These are phyloP conservation scores for Blennius ocellaris DNA, from an alignment of 2,113 vertebrate species.

Conservation along the genomic window DNA sequence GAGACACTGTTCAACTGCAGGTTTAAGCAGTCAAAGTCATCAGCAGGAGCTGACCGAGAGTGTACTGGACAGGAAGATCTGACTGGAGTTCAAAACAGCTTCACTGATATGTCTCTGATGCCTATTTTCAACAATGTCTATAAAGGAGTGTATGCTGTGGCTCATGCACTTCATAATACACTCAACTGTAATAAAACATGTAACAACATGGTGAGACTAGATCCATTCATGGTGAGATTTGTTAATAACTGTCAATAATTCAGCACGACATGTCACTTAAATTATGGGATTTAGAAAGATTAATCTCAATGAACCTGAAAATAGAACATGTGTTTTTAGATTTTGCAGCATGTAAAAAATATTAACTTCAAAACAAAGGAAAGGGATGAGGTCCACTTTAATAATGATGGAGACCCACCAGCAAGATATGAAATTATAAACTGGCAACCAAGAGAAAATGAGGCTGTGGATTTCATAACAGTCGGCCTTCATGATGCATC, in stretches of 20 bases:
- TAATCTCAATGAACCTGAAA: too few species aligned
- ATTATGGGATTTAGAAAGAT: too few species aligned
- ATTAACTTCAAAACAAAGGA: constrained; percentile 77
- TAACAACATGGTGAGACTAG: constrained; percentile 31
- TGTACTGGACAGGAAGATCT: constrained; percentile 77
- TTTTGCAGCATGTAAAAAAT: constrained; percentile 67
- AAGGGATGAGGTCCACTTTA: constrained; percentile 77
- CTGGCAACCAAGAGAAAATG: constrained; percentile 71
- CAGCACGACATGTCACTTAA: too few species aligned
- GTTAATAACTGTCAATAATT: neutral
- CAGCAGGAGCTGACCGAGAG: neutral
- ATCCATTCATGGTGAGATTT: constrained; percentile 65
- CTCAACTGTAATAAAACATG: constrained; percentile 70
- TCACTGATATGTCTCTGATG: constrained; percentile 79
- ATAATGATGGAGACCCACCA: constrained; percentile 76
- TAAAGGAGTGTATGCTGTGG: constrained; percentile 77
- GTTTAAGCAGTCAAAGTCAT: constrained; percentile 23
- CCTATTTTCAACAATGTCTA: constrained; percentile 79
- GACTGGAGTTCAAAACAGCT: constrained; percentile 65
- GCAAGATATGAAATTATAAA: constrained; percentile 83
- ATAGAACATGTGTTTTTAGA: constrained; percentile 32
- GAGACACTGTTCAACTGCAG: constrained; percentile 70
- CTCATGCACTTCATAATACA: constrained; percentile 67
- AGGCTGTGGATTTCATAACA: constrained; percentile 68
- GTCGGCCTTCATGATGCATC: constrained; percentile 79